A percentile compares a stretch with the other conserved stretches of the same genome.
phyloP scores from a whole-genome alignment of 2,888 invertebrate species.

The Willowsia nigromaculata region DNA sequence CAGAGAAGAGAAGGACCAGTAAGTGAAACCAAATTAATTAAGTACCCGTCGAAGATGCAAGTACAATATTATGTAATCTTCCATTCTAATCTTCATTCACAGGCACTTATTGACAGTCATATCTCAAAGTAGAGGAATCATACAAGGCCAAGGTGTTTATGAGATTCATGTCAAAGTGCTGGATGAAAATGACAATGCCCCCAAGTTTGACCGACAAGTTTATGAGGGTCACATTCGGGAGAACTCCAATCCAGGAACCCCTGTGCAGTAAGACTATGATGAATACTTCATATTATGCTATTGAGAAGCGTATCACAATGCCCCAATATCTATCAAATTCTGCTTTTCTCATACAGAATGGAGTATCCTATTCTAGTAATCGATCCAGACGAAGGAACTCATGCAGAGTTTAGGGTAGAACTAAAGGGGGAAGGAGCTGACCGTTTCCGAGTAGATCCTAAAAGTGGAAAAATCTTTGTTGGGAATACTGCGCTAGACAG shows the following conservation, averaged over 20 bases:
- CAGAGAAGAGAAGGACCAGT: constrained; percentile 87
- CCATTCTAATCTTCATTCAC: neutral
- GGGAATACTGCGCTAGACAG: constrained; percentile 84
- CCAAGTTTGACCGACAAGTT: constrained; percentile 86
- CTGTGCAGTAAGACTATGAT: constrained; percentile 81
- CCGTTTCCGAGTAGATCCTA: constrained; percentile 86
- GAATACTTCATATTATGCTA: no score
- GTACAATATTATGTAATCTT: neutral
- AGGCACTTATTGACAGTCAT: constrained; percentile 86
- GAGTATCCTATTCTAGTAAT: constrained; percentile 86
- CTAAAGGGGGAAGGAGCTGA: constrained; percentile 89
- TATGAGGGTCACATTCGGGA: constrained; percentile 91
- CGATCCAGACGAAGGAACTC: constrained; percentile 87
- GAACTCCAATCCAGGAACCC: constrained; percentile 87
- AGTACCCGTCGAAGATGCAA: no score
- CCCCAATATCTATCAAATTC: neutral
- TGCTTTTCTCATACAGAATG: constrained; percentile 81
- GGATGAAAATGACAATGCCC: constrained; percentile 91
- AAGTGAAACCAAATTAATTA: constrained; percentile 80
- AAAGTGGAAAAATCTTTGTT: constrained; percentile 84
- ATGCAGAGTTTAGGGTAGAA: constrained; percentile 86
- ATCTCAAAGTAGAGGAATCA: constrained; percentile 86
- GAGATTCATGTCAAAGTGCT: constrained; percentile 89
- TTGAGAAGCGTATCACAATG: neutral
- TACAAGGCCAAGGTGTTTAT: constrained; percentile 87